Evolutionary conservation across 2,888 invertebrate genomes (phyloP).

Genomic region (Auanema freiburgensis): DNA sequence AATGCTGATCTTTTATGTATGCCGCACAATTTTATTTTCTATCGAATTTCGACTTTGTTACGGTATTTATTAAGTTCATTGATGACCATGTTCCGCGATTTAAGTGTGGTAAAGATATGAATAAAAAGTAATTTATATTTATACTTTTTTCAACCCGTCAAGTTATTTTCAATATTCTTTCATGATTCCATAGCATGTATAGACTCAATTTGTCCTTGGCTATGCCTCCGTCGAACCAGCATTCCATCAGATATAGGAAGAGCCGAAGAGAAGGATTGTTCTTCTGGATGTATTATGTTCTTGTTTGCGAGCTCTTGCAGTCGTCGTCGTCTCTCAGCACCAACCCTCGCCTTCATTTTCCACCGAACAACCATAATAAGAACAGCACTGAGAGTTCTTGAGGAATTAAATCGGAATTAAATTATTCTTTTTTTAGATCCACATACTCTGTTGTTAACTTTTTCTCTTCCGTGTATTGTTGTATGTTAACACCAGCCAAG

Average conservation of each 20-base stretch:
- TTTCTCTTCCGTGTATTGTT: slow-evolving; percentile 55
- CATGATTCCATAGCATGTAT: too few species aligned
- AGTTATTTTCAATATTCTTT: too few species aligned
- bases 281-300: neutral
- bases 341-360: slow-evolving; percentile 11
- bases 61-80: slow-evolving; percentile 5
- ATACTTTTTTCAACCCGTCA: too few species aligned
- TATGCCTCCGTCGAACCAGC: too few species aligned
- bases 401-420: too few species aligned
- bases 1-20: too few species aligned
- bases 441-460: slow-evolving; percentile 48
- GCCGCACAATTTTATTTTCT: slow-evolving; percentile 2
- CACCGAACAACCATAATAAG: neutral
- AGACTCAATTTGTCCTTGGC: too few species aligned
- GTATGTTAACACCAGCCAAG: slow-evolving; percentile 55
- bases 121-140: too few species aligned
- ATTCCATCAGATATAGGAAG: neutral
- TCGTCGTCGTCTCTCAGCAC: slow-evolving; percentile 12
- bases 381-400: too few species aligned
- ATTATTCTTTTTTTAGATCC: neutral
- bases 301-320: neutral
- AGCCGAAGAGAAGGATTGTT: slow-evolving; percentile 1
- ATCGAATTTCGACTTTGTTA: slow-evolving; percentile 4
- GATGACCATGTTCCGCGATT: too few species aligned
- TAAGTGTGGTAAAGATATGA: too few species aligned